Evolutionary conservation across 2,888 invertebrate genomes (phyloP).

Genomic region (Amblyjoppa fuscipennis): DNA sequence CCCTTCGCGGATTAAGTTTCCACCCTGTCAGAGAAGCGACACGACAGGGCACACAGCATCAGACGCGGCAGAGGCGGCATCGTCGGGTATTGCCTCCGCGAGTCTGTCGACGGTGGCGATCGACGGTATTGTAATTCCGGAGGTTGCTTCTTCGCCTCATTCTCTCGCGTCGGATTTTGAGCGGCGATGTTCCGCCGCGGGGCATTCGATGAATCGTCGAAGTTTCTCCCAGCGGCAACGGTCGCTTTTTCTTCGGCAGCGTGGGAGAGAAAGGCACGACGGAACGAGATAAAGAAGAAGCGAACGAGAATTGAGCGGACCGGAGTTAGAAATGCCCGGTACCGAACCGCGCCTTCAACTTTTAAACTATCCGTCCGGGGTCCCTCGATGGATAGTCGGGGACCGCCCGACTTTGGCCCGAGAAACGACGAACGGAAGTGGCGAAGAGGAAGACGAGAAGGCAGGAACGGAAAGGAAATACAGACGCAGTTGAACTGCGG

Average conservation of each 20-base stretch:
- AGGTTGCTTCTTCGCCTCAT: slow-evolving; percentile 17
- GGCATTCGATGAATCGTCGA: slow-evolving; percentile 73
- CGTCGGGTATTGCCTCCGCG: slow-evolving; percentile 31
- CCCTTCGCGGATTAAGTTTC: slow-evolving; percentile 63
- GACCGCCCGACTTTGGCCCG: slow-evolving; percentile 9
- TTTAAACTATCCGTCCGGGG: slow-evolving; percentile 74
- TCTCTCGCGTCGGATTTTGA: slow-evolving; percentile 26
- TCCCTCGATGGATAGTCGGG: slow-evolving; percentile 7
- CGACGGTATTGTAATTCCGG: slow-evolving; percentile 66
- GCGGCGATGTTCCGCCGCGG: slow-evolving; percentile 29
- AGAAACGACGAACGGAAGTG: slow-evolving; percentile 43
- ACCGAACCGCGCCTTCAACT: slow-evolving; percentile 79
- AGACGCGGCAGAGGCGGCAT: not conserved
- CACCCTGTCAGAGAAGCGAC: slow-evolving; percentile 22
- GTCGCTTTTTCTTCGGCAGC: slow-evolving; percentile 34
- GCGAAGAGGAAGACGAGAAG: slow-evolving; percentile 35
- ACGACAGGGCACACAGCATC: slow-evolving; percentile 25
- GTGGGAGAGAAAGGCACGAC: not conserved
- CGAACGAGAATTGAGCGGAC: slow-evolving; percentile 13
- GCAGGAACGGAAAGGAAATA: slow-evolving; percentile 30
- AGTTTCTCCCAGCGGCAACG: slow-evolving; percentile 69
- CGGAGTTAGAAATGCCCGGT: slow-evolving; percentile 77
- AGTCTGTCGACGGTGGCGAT: slow-evolving; percentile 41
- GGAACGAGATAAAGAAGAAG: slow-evolving; percentile 18
- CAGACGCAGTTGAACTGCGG: slow-evolving; percentile 10